phyloP scores from a whole-genome alignment of 2,797 vertebrate genomes.

The Chiloscyllium punctatum region DNA sequence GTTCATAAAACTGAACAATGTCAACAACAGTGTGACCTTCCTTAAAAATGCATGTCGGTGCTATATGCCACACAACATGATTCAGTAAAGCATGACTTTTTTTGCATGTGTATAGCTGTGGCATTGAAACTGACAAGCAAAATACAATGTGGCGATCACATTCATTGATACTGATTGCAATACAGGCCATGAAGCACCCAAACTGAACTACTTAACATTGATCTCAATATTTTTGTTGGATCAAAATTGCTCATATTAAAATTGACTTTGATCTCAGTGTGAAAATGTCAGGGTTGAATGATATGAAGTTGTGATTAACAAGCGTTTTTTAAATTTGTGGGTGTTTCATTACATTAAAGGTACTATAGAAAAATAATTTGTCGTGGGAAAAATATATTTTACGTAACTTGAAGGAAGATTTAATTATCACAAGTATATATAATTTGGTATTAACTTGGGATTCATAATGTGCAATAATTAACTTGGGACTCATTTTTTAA shows the following conservation, averaged over 20 bases:
- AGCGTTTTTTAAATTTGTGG: not conserved
- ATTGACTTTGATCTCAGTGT: not conserved
- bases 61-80: not conserved
- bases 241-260: not conserved
- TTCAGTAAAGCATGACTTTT: not conserved
- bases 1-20: not conserved
- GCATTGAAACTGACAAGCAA: not conserved
- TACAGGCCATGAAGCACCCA: not conserved
- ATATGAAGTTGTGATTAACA: not conserved
- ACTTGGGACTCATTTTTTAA: not conserved
- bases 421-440: not conserved
- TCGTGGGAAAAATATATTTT: not conserved
- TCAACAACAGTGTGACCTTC: not conserved
- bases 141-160: not conserved
- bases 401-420: not conserved
- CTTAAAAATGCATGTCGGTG: not conserved
- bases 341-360: no score
- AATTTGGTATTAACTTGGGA: not conserved
- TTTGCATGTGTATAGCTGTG: not conserved
- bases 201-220: not conserved
- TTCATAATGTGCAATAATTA: not conserved
- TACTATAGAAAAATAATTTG: no score
- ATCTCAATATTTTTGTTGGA: not conserved
- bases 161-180: not conserved
- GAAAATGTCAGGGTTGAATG: not conserved